phyloP scores from a whole-genome alignment of 2,888 invertebrate genomes.

The Esperia sulphurella region DNA sequence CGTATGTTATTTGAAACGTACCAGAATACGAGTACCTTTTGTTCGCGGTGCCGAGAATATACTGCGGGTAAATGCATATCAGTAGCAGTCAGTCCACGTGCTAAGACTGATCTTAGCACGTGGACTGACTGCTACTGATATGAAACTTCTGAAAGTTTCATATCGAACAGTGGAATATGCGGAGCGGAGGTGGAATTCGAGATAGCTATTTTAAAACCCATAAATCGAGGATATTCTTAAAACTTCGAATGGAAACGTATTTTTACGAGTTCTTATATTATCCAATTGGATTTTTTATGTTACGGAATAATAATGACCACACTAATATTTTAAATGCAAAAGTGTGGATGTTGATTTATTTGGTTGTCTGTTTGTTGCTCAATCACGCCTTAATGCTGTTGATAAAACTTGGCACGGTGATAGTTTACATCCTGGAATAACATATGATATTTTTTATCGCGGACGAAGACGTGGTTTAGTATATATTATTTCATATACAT shows the following conservation, averaged over 20 bases:
- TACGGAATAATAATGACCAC: too few relatives aligned
- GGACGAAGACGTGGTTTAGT: too few relatives aligned
- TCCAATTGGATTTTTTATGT: too few relatives aligned
- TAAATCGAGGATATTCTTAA: slow-evolving; percentile 5
- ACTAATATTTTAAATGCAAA: too few relatives aligned
- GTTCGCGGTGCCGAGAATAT: slow-evolving; percentile 58
- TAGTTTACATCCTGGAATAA: too few relatives aligned
- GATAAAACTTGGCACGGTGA: too few relatives aligned
- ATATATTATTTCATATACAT: too few relatives aligned
- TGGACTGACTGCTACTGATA: slow-evolving; percentile 11
- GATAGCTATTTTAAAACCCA: slow-evolving; percentile 7
- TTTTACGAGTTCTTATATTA: background rate
- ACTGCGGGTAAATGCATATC: slow-evolving; percentile 72
- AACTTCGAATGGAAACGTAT: background rate
- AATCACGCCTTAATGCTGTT: too few relatives aligned
- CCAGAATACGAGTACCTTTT: slow-evolving; percentile 47
- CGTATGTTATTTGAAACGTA: slow-evolving; percentile 5
- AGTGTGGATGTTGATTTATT: too few relatives aligned
- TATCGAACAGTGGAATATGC: slow-evolving; percentile 42
- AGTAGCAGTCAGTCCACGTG: slow-evolving; percentile 46
- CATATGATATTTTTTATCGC: too few relatives aligned
- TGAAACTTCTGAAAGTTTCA: slow-evolving; percentile 50
- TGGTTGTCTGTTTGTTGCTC: too few relatives aligned
- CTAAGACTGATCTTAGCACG: background rate
- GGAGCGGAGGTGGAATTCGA: slow-evolving; percentile 31